Evolutionary conservation across 2,113 vertebrate species (phyloP), one percentile per base, ranked within the genome.

Genomic region (Piprites chloris): DNA sequence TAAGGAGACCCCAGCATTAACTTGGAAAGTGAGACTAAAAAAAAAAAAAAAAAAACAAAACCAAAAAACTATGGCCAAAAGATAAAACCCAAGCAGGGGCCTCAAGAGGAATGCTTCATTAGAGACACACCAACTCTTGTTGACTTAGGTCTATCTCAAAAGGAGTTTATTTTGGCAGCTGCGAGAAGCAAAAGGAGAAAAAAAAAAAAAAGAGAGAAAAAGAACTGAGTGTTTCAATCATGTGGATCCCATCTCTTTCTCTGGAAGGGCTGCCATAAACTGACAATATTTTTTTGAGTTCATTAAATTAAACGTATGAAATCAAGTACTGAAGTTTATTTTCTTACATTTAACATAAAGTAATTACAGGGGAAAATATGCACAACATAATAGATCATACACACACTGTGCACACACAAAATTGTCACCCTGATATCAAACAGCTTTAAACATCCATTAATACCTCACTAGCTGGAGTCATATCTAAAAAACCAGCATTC

Each of bases 101-200:
- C 95, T 93, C 95, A 47, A 79, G 82, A 90, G 90, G 79, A 97
- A 97, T 81, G 82, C 89, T 91, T 75, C 81, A 63, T 76, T 77
- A 95, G 63, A 95, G 90, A 81, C 89, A 91, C 63, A 86, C 67
- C 82, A 96, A 47, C 61, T 77, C 71, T 42, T 88, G 91, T 58
- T 94, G 93, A 93, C 46, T 95, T 76, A 83, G 49, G 76, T 83
- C 91, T 88, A 61, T 86, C 92, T 90, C 76, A 74, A 74, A 91
- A 96, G 41, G 65, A 86, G 93, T 90, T 96, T 95, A 96, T 96
- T 97, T 96, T 96, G 96, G 93, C 96, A 96, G 92, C 93, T 93
- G 85, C 44, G 52, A 91, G 79, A 83, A 94, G 72, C 20, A 68
- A 58, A 50, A 84, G 12, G 6, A 18, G 28, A 6, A 1, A 6